These are phyloP conservation scores for Dipodomys merriami DNA, from an alignment of 2,113 vertebrate genomes.

Conservation along the genomic window DNA sequence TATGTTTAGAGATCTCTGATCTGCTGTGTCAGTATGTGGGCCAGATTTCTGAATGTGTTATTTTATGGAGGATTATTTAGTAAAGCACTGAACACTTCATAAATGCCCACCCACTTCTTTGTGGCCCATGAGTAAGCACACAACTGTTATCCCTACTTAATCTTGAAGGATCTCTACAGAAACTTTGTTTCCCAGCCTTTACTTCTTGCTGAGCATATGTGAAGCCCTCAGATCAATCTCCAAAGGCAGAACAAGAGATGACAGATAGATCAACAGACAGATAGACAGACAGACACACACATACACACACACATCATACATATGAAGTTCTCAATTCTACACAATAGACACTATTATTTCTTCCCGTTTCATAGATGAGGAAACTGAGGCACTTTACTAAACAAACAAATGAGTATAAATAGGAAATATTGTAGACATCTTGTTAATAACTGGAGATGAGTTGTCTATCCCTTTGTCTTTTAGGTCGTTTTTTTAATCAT, in stretches of 20 bases:
- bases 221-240: not conserved
- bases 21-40: not conserved
- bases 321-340: not conserved
- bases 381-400: not conserved
- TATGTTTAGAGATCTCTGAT: not conserved
- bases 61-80: not conserved
- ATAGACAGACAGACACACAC: not conserved
- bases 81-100: not conserved
- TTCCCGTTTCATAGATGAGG: not conserved
- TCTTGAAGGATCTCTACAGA: not conserved
- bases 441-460: not conserved
- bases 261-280: no score
- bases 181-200: not conserved
- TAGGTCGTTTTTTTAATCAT: not conserved
- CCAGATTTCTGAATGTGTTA: not conserved
- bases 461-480: not conserved
- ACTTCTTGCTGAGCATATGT: not conserved
- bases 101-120: not conserved
- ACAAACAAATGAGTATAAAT: not conserved
- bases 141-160: not conserved
- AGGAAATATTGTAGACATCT: not conserved
- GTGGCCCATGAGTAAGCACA: rapidly evolving
- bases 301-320: not conserved
- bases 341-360: not conserved
- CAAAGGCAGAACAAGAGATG: not conserved